Evolutionary conservation across 2,888 invertebrate species (phyloP).

Genomic region (Rhaphigaster nebulosa): DNA sequence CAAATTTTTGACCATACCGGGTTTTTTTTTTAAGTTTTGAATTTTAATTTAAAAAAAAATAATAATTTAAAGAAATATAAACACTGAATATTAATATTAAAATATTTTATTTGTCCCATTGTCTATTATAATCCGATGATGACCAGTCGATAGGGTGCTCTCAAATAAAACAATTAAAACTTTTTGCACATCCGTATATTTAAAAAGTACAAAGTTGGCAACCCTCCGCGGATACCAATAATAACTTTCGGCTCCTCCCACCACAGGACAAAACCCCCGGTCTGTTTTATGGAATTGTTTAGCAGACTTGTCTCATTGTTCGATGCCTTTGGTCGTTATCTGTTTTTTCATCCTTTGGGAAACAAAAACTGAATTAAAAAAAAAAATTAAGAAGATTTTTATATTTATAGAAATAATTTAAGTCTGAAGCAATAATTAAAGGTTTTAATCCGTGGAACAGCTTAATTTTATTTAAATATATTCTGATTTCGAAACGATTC

Average conservation of each 20-base stretch:
- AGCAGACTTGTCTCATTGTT: background rate
- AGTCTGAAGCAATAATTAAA: too few species aligned
- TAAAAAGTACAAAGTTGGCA: constrained; percentile 17
- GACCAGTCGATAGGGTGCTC: background rate
- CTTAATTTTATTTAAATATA: too few species aligned
- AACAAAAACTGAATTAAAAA: background rate
- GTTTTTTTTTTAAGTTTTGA: too few species aligned
- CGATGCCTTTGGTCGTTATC: background rate
- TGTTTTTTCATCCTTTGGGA: background rate
- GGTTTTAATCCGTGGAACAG: too few species aligned
- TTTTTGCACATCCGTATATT: constrained; percentile 37
- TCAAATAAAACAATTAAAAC: constrained; percentile 33
- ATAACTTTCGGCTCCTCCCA: background rate
- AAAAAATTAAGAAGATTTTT: too few species aligned
- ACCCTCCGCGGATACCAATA: constrained; percentile 25
- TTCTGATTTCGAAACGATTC: too few species aligned
- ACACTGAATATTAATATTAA: too few species aligned
- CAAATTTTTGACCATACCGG: too few species aligned
- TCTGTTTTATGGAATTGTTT: background rate
- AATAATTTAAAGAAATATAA: too few species aligned
- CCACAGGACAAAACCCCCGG: background rate
- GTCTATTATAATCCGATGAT: background rate
- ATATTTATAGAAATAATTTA: too few species aligned
- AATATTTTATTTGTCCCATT: too few species aligned
- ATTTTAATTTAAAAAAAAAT: too few species aligned